Percentiles rank a stretch among this genome's conserved stretches.
Conservation (phyloP, 2,888 invertebrate species). For the Liodrosophila aerea region DNA sequence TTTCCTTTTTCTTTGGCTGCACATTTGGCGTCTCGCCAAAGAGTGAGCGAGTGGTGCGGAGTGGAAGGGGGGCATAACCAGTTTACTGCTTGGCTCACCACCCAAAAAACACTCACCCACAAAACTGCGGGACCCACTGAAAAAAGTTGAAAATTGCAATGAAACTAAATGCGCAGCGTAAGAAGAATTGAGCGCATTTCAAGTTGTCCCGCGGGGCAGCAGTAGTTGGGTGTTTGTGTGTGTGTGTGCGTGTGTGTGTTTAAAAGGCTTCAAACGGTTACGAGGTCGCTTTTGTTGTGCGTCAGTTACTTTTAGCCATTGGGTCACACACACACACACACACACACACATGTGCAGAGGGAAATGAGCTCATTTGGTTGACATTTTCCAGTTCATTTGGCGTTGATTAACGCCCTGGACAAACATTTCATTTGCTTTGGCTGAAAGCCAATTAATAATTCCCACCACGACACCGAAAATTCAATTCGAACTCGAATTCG, state of each 20-base stretch:
- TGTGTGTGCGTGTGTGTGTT: conserved; percentile 11
- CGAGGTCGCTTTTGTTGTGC: conserved; percentile 65
- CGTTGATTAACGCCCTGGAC: conserved; percentile 64
- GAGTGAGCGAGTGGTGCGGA: conserved; percentile 23
- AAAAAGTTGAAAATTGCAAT: conserved; percentile 63
- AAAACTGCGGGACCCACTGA: conserved; percentile 29
- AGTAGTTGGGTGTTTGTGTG: background rate
- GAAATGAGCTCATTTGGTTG: conserved; percentile 74
- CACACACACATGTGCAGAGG: conserved; percentile 26
- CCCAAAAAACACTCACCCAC: conserved; percentile 55
- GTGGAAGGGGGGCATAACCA: conserved; percentile 44
- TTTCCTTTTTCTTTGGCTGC: conserved; percentile 45
- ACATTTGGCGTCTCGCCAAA: conserved; percentile 71
- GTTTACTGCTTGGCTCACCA: conserved; percentile 58
- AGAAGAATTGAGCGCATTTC: conserved; percentile 62
- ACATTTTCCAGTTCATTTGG: conserved; percentile 75
- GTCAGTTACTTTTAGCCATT: conserved; percentile 42
- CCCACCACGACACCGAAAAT: conserved; percentile 47
- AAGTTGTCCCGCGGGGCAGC: conserved; percentile 39
- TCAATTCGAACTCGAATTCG: conserved; percentile 34
- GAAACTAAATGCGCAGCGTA: conserved; percentile 47
- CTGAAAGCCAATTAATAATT: conserved; percentile 67
- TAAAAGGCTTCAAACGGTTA: conserved; percentile 57
- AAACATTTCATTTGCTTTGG: conserved; percentile 43
- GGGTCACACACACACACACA: conserved; percentile 24